phyloP scores from a whole-genome alignment of 2,797 vertebrate genomes.

The Myotis findleyi region DNA sequence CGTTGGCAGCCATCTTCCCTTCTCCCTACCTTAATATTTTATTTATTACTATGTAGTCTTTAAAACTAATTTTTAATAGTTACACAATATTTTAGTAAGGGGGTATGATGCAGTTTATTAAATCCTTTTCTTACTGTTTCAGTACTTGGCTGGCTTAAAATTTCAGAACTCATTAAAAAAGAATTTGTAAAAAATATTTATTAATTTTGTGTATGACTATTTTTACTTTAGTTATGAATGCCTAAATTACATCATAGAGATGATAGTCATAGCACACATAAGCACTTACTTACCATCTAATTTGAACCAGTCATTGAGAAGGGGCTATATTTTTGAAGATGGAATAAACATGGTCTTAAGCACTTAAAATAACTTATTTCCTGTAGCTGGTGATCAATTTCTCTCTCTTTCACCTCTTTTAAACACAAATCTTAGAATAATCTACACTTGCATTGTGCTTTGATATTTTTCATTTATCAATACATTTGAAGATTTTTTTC shows the following conservation, averaged over 20 bases:
- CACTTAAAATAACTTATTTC: neutral
- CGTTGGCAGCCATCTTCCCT: no score
- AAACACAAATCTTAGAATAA: neutral
- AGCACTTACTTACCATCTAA: neutral
- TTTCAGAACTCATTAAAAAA: slow-evolving; percentile 39
- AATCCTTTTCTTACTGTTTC: neutral
- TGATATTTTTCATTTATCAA: neutral
- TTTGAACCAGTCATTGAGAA: slow-evolving; percentile 5
- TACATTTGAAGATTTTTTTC: neutral
- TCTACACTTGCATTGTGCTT: neutral
- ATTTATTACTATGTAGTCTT: neutral
- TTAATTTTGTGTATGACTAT: neutral
- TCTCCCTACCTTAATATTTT: neutral
- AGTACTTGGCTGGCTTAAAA: neutral
- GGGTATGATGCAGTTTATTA: neutral
- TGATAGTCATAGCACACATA: neutral
- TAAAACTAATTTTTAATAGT: slow-evolving; percentile 45
- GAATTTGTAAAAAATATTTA: neutral
- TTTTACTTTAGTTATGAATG: neutral
- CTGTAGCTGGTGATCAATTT: neutral
- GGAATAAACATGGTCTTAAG: neutral
- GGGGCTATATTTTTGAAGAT: neutral
- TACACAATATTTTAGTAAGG: slow-evolving; percentile 7
- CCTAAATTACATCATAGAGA: neutral
- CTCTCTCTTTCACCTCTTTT: neutral